These are phyloP conservation scores for Pygoscelis adeliae DNA, from an alignment of 2,113 vertebrate species.

Conservation along the genomic window DNA sequence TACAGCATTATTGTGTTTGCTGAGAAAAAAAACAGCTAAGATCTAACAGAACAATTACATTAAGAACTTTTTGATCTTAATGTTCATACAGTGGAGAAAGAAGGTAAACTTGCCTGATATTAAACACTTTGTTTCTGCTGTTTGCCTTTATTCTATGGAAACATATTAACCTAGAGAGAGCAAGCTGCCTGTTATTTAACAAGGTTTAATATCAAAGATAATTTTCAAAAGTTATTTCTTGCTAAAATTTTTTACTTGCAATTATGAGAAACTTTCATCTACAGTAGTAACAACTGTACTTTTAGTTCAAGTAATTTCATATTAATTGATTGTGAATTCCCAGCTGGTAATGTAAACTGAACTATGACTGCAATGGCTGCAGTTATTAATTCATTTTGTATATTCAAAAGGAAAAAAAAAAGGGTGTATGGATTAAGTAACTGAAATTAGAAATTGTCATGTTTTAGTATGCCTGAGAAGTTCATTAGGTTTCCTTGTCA, in stretches of 20 bases:
- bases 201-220: not conserved
- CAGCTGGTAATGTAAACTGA: not conserved
- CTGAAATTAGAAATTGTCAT: not conserved
- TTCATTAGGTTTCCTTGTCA: not conserved
- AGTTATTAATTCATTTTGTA: not conserved
- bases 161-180: not conserved
- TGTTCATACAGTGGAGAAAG: not conserved
- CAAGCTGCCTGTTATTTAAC: not conserved
- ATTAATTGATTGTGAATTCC: not conserved
- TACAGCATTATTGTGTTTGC: not conserved
- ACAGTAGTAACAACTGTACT: not conserved
- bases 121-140: rapidly evolving
- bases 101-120: not conserved
- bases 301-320: not conserved
- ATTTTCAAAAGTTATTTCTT: not conserved
- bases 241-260: not conserved
- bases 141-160: not conserved
- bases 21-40: not conserved
- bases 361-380: not conserved
- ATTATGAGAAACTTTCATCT: not conserved
- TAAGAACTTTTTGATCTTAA: not conserved
- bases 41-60: not conserved
- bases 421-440: not conserved
- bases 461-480: not conserved
- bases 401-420: not conserved